Conservation (phyloP, 2,888 invertebrate species). For the Polydrusus tereticollis region DNA sequence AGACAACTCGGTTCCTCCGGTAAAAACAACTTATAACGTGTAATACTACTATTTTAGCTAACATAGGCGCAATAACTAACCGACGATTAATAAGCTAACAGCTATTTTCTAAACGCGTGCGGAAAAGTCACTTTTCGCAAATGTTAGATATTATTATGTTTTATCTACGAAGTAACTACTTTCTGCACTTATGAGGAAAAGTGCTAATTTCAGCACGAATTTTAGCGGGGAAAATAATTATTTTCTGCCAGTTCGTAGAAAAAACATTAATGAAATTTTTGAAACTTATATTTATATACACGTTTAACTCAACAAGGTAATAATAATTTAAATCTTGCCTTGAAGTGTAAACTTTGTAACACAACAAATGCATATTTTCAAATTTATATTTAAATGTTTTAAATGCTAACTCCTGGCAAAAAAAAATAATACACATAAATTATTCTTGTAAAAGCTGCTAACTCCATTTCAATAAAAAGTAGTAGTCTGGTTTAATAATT, state of each 20-base stretch:
- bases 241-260: too few species aligned
- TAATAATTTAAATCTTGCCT: background rate
- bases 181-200: too few species aligned
- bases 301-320: too few species aligned
- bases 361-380: background rate
- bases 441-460: background rate
- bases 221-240: too few species aligned
- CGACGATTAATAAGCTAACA: background rate
- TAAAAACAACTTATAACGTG: background rate
- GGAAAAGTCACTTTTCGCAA: too few species aligned
- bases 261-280: too few species aligned
- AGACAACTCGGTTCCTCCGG: too few species aligned
- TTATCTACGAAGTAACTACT: too few species aligned
- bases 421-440: background rate
- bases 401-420: background rate
- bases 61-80: background rate
- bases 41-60: background rate
- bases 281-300: too few species aligned
- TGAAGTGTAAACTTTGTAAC: background rate
- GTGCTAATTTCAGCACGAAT: too few species aligned
- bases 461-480: background rate
- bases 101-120: too few species aligned
- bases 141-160: too few species aligned
- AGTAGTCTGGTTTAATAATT: background rate
- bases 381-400: background rate